A percentile compares a stretch with the other conserved stretches of the same genome.
These are phyloP conservation scores for Amaurobius ferox DNA, from an alignment of 2,888 invertebrate species.

Conservation along the genomic window DNA sequence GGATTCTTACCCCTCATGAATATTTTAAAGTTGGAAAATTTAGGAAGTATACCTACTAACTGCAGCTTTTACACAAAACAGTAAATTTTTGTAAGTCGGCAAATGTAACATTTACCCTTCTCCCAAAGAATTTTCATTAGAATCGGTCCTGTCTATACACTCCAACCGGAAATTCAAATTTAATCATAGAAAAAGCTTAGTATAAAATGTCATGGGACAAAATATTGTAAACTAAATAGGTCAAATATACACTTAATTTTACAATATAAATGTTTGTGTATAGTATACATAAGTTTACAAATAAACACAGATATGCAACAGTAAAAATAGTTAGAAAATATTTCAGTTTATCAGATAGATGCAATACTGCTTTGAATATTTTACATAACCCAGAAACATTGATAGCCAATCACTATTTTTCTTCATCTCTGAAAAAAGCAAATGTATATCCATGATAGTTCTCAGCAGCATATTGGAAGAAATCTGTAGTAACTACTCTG, in stretches of 20 bases:
- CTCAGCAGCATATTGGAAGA: slow-evolving; percentile 71
- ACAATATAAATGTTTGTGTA: background rate
- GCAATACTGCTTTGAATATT: slow-evolving; percentile 2
- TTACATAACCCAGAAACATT: slow-evolving; percentile 18
- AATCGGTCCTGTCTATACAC: slow-evolving; percentile 25
- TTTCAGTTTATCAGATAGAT: slow-evolving; percentile 13
- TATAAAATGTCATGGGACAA: slow-evolving; percentile 51
- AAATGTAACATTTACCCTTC: too few species aligned
- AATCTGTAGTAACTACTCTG: slow-evolving; percentile 63
- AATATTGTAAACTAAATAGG: background rate
- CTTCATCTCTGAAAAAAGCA: background rate
- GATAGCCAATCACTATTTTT: slow-evolving; percentile 2
- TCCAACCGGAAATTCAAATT: slow-evolving; percentile 19
- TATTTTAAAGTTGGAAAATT: too few species aligned
- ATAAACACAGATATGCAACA: slow-evolving; percentile 3
- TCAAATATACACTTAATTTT: slow-evolving; percentile 7
- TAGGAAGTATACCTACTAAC: too few species aligned
- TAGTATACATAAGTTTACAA: background rate
- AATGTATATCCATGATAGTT: slow-evolving; percentile 36
- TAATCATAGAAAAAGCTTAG: slow-evolving; percentile 36
- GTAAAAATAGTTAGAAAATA: slow-evolving; percentile 21
- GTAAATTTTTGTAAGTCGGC: too few species aligned
- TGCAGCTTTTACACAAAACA: too few species aligned
- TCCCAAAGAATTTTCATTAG: too few species aligned
- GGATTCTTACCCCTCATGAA: too few species aligned